Base-by-base conservation (phyloP, 2,113 vertebrate species). In the Monarcha castaneiventris region DNA sequence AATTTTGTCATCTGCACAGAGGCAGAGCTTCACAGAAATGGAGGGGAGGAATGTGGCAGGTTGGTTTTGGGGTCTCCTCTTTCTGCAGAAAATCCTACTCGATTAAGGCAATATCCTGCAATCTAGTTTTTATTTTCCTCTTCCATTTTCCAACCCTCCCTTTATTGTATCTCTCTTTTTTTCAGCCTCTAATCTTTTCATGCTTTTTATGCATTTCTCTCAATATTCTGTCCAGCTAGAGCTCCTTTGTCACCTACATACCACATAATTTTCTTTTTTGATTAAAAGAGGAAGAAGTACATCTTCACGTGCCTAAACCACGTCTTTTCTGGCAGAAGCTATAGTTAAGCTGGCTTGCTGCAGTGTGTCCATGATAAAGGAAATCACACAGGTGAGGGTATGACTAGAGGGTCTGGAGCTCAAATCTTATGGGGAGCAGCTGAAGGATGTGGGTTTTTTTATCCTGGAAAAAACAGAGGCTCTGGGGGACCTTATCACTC, bases 31-130 rank as follows among this genome's bases (percentile, higher is more conserved):
- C 39, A 43, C 23, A n/a, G 61, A 63, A 67, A 46, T 9, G 26
- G 17, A 71, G 7, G 8, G 32, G 30, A 79, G 43, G 43, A 54
- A 10, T 0, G 0, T 7, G 10, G 5, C 33, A 18, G 7, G 12
- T 9, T 54, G 48, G 6, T 16, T 81, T 71, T 87, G 14, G 26
- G 10, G 5, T 48, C 20, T 67, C 7, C 13, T 54, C 30, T 67
- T 78, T 39, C 64, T 25, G 29, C 32, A 66, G 13, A 39, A 73
- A 89, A 66, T 33, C 11, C 13, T 72, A 10, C 35, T 56, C 18
- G 6, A 21, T 58, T 64, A 43, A 37, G 26, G 33, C 11, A 68
- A 51, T n/a, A 51, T 4, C 20, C 35, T 73, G 22, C 21, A 39
- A 16, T 48, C 22, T 22, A 25, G 7, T 4, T 73, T 56, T 77